phyloP scores from a whole-genome alignment of 2,888 invertebrate genomes.

The Hemicrepidius hirtus region DNA sequence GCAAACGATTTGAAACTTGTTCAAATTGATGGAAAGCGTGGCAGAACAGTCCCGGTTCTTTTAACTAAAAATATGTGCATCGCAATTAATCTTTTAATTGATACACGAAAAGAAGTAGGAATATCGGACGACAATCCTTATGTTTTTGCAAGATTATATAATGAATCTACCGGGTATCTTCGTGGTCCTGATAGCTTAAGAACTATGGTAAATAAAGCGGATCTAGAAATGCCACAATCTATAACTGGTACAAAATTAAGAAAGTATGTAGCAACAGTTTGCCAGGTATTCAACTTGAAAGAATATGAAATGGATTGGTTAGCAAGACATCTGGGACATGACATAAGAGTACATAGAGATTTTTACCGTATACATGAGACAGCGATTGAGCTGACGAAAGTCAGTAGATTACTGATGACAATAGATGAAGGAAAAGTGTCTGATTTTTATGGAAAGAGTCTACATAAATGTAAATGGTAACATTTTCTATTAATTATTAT shows the following conservation, averaged over 20 bases:
- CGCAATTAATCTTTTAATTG: too few species aligned
- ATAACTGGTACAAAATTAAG: conserved; percentile 57
- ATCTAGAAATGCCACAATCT: too few species aligned
- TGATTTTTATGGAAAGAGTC: conserved; percentile 45
- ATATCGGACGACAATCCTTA: too few species aligned
- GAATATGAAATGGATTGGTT: conserved; percentile 60
- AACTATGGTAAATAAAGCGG: too few species aligned
- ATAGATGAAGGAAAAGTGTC: conserved; percentile 57
- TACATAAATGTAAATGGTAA: too few species aligned
- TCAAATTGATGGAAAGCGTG: conserved; percentile 23
- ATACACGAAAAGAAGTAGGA: too few species aligned
- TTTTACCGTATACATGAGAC: conserved; percentile 60
- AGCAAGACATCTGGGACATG: conserved; percentile 59
- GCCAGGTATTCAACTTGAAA: conserved; percentile 57
- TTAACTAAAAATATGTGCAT: conserved; percentile 29
- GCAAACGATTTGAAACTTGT: conserved; percentile 25
- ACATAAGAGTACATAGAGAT: conserved; percentile 57
- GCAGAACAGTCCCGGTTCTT: conserved; percentile 11
- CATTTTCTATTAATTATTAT: too few species aligned
- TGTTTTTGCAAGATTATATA: too few species aligned
- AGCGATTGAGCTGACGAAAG: conserved; percentile 59
- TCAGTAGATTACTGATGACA: conserved; percentile 57
- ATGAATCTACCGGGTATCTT: too few species aligned
- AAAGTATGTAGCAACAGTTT: conserved; percentile 61
- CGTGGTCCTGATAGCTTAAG: too few species aligned